These are phyloP conservation scores for Champsocephalus gunnari DNA, from an alignment of 2,797 vertebrate species.

Conservation along the genomic window DNA sequence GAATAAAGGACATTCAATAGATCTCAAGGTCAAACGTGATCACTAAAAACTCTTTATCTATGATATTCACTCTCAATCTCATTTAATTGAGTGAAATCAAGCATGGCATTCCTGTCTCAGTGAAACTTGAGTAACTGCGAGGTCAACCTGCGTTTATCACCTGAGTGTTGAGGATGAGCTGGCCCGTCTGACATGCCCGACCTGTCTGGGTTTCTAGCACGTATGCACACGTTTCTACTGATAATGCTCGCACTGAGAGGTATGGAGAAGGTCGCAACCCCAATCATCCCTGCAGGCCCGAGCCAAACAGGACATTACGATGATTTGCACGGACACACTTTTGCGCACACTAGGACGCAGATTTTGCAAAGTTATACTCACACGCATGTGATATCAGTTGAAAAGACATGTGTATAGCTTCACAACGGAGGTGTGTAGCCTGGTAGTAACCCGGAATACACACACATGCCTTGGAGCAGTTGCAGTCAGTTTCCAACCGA, in stretches of 20 bases:
- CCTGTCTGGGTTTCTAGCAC: slow-evolving; percentile 23
- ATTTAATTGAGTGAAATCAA: slow-evolving; percentile 58
- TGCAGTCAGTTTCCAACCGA: slow-evolving; percentile 59
- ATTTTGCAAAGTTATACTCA: slow-evolving; percentile 15
- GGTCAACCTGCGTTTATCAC: slow-evolving; percentile 31
- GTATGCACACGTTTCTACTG: slow-evolving; percentile 24
- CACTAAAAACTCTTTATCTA: slow-evolving; percentile 4
- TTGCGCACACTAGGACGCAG: background rate
- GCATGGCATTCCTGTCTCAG: slow-evolving; percentile 40
- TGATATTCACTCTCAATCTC: slow-evolving; percentile 30
- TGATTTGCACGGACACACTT: slow-evolving; percentile 1
- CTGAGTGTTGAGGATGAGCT: slow-evolving; percentile 34
- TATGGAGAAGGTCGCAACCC: slow-evolving; percentile 30
- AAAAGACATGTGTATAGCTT: slow-evolving; percentile 21
- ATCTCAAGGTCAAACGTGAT: background rate
- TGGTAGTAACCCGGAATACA: slow-evolving; percentile 45
- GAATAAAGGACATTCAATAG: background rate
- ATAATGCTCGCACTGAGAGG: slow-evolving; percentile 42
- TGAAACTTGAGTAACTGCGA: slow-evolving; percentile 39
- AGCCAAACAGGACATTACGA: slow-evolving; percentile 26
- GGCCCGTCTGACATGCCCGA: slow-evolving; percentile 5
- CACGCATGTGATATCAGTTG: slow-evolving; percentile 24
- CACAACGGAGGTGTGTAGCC: slow-evolving; percentile 50
- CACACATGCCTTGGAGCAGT: slow-evolving; percentile 19
- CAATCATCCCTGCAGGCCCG: slow-evolving; percentile 38